These are phyloP conservation scores for Halcyon senegalensis DNA, from an alignment of 2,113 vertebrate species.

Conservation along the genomic window DNA sequence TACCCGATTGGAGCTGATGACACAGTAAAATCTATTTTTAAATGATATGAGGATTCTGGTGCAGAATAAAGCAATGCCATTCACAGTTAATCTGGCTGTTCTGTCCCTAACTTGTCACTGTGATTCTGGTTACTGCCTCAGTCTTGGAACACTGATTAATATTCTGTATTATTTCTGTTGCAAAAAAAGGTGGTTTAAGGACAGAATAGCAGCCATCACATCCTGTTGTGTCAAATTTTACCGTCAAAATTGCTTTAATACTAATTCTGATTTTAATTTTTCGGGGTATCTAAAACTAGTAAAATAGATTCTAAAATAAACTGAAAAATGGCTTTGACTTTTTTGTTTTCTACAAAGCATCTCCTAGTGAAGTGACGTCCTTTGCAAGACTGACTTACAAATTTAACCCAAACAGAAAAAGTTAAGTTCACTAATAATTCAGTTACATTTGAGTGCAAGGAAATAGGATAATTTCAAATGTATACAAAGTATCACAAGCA, in stretches of 20 bases:
- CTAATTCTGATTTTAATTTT: conserved; percentile 1
- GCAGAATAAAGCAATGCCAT: conserved; percentile 7
- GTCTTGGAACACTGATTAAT: conserved; percentile 48
- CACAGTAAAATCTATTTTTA: conserved; percentile 60
- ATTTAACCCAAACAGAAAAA: not conserved
- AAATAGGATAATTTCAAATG: not conserved
- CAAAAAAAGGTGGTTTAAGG: conserved; percentile 47
- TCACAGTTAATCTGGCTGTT: conserved; percentile 29
- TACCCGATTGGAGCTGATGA: conserved; percentile 42
- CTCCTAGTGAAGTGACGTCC: not conserved
- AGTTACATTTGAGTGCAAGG: not conserved
- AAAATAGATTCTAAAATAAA: not conserved
- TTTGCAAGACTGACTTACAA: not conserved
- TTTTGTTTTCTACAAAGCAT: not conserved
- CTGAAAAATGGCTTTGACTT: not conserved
- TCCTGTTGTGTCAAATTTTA: not conserved
- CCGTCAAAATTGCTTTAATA: not conserved
- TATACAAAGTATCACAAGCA: not conserved
- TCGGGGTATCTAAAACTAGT: not conserved
- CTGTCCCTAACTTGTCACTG: conserved; percentile 50
- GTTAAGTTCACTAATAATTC: not conserved
- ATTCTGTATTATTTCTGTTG: conserved; percentile 11
- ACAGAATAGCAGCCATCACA: conserved; percentile 24
- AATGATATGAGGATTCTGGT: conserved; percentile 8
- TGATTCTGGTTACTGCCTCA: conserved; percentile 32